phyloP scores from a whole-genome alignment of 2,797 vertebrate species.

The Scomberomorus guttatus region DNA sequence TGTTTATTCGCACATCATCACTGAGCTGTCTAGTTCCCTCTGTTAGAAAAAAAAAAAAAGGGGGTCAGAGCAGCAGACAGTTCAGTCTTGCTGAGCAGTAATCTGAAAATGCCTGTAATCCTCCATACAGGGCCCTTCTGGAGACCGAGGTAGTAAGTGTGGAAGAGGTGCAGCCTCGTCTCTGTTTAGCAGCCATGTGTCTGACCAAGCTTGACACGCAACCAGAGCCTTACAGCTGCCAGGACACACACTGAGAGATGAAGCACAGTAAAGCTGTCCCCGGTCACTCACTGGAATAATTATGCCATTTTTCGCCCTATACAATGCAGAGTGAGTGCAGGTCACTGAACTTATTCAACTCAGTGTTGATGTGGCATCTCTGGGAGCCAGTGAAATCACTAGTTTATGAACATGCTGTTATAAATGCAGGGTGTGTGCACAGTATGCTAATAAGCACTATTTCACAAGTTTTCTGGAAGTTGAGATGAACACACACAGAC shows the following conservation, averaged over 20 bases:
- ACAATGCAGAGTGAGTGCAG: slow-evolving; percentile 66
- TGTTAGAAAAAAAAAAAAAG: slow-evolving; percentile 54
- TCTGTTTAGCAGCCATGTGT: slow-evolving; percentile 79
- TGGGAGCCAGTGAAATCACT: slow-evolving; percentile 47
- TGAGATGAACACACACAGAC: slow-evolving; percentile 15
- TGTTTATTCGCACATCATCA: slow-evolving; percentile 43
- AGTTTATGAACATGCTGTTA: slow-evolving; percentile 20
- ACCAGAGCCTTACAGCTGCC: slow-evolving; percentile 77
- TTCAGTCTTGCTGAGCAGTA: slow-evolving; percentile 80
- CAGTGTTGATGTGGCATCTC: slow-evolving; percentile 47
- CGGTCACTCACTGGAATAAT: slow-evolving; percentile 75
- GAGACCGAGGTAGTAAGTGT: slow-evolving; percentile 61
- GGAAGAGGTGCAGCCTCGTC: slow-evolving; percentile 72
- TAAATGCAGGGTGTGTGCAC: slow-evolving; percentile 28
- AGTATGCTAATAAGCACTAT: slow-evolving; percentile 4
- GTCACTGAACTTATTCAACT: slow-evolving; percentile 71
- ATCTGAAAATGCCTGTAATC: slow-evolving; percentile 86
- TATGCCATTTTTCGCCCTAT: slow-evolving; percentile 61
- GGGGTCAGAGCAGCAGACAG: slow-evolving; percentile 81
- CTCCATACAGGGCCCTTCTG: slow-evolving; percentile 77
- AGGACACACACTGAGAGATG: slow-evolving; percentile 76
- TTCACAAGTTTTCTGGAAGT: background rate
- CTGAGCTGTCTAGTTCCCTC: slow-evolving; percentile 32
- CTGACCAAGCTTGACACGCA: slow-evolving; percentile 78
- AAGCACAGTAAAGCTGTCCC: slow-evolving; percentile 68